Conservation (phyloP, 2,113 vertebrate genomes). For the Desmodus rotundus region DNA sequence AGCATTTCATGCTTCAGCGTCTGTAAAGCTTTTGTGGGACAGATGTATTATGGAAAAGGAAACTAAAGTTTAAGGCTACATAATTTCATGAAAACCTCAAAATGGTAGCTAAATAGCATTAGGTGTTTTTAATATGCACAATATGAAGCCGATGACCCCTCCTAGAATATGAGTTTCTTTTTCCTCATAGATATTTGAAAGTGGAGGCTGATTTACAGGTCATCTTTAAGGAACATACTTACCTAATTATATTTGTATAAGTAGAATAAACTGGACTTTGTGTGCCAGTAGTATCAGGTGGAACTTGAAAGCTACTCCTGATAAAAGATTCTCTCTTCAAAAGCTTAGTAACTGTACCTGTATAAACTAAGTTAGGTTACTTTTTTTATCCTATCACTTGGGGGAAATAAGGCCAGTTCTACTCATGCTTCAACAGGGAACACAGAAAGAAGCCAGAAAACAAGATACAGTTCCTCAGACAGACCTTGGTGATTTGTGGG, state of each 20-base stretch:
- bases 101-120: not conserved
- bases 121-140: not conserved
- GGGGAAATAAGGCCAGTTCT: not conserved
- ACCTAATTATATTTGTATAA: slow-evolving; percentile 20
- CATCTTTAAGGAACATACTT: not conserved
- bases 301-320: not conserved
- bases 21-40: not conserved
- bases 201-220: not conserved
- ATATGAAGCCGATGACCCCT: not conserved
- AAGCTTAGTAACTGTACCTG: not conserved
- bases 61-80: slow-evolving; percentile 31
- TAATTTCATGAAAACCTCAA: slow-evolving; percentile 9
- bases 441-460: not conserved
- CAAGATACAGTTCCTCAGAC: not conserved
- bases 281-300: not conserved
- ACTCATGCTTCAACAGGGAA: not conserved
- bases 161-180: not conserved
- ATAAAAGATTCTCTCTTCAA: slow-evolving; percentile 1
- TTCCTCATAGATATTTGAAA: not conserved
- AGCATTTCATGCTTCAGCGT: slow-evolving; percentile 1
- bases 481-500: not conserved
- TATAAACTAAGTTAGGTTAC: not conserved
- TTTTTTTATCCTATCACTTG: not conserved
- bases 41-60: slow-evolving; percentile 8
- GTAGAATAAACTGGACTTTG: not conserved